Evolutionary conservation across 2,888 invertebrate species (phyloP).

Genomic region (Brenthis hecate): DNA sequence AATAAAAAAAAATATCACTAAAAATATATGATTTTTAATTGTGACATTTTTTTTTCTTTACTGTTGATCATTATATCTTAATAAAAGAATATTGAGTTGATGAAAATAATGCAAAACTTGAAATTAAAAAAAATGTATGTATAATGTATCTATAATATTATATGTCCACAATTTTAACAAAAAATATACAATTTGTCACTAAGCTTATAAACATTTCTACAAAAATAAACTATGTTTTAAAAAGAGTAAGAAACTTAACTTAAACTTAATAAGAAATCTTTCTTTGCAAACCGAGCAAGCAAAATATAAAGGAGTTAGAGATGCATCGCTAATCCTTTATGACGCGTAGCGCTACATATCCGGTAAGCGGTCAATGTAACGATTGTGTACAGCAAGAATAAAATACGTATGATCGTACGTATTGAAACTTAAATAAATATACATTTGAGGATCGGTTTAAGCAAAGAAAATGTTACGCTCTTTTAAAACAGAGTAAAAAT

Average conservation of each 20-base stretch:
- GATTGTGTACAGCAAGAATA: constrained; percentile 11
- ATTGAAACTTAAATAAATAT: constrained; percentile 4
- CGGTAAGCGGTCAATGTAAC: constrained; percentile 18
- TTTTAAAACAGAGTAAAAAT: no score
- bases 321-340: constrained; percentile 15
- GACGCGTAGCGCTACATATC: constrained; percentile 10
- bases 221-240: neutral
- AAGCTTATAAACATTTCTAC: neutral
- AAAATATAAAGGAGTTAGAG: neutral
- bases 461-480: no score
- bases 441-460: neutral
- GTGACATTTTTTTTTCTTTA: no score
- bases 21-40: no score
- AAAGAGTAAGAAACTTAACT: neutral
- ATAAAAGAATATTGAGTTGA: no score
- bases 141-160: no score
- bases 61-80: no score
- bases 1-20: no score
- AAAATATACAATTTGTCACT: no score
- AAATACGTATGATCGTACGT: neutral
- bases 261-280: neutral
- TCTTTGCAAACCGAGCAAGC: constrained; percentile 4
- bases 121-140: no score
- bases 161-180: no score
- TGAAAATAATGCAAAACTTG: no score